Evolutionary conservation across 2,797 vertebrate species (phyloP), one percentile per base, ranked within the genome.

Genomic region (Poeciliopsis presidionis): DNA sequence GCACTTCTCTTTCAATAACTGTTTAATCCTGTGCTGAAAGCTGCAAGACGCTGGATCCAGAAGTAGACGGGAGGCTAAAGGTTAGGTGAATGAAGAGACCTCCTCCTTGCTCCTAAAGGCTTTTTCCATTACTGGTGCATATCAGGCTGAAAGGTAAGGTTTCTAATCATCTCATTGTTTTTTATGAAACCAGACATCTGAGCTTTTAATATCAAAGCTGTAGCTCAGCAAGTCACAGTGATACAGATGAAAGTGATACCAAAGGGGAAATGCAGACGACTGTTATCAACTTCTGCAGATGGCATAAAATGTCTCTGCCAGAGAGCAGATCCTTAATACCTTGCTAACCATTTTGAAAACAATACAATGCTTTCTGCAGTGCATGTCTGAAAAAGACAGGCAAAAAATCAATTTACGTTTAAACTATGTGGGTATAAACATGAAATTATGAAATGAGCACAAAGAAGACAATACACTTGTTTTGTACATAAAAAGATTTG

Each of bases 401-500:
- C 47, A 82, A 53, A 75, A 87, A 90, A 91, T 92, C 88, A 86
- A 82, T 89, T 88, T 85, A 81, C 39, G 63, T 82, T 90, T 79
- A 78, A 83, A 79, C 25, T 84, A 76, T 88, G 89, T 89, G 89
- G 61, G 85, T 92, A 85, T 90, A 93, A 94, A 94, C 91, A 93
- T 89, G 90, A 91, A 82, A 80, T 88, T 94, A 95, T 93, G 72
- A 94, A 95, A 94, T 89, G 89, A 95, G 81, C 86, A 84, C 84
- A 90, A 91, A 81, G 84, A 94, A 90, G 89, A 95, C 91, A 93
- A 92, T 87, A 63, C 72, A 76, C 72, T 89, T 80, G 74, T 88
- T 90, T 90, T 89, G 95, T 94, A 94, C 93, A 96, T 96, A 96
- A 96, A 96, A 94, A 95, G 92, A 95, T 97, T 96, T 94, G 93